Base-by-base conservation (phyloP, 2,113 vertebrate species). In the Nothocercus julius region DNA sequence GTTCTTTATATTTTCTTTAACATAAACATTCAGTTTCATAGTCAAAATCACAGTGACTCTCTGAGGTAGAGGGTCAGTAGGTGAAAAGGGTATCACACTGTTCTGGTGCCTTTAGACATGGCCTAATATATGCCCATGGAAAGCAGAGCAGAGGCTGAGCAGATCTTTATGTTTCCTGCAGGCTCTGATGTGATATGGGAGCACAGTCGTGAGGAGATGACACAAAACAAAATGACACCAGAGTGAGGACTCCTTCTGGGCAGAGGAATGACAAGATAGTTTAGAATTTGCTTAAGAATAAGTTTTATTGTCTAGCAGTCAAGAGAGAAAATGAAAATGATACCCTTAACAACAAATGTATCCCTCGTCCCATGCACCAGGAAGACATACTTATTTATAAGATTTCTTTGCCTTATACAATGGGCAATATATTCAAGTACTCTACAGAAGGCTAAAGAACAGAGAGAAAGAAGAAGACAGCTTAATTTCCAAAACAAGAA, bases 231-330 rank as follows among this genome's bases (percentile, higher is more conserved):
- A 40, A 34, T 0, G 3, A 11, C 14, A 66, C 28, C 0, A 1
- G 38, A 32, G 38, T 1, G 54, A 40, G 32, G 66, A 62, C 3
- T 9, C 8, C 3, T 8, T 11, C 24, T 8, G 19, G 30, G 13
- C 16, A 76, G 61, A 77, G 6, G 0, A 47, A n/a, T 83, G 40
- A 85, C 64, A 79, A 68, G 80, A 45, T 30, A 63, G 3, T 58
- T 49, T 82, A 34, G 0, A 1, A 82, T 92, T 94, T 97, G 83
- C 77, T 91, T 2, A 13, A 76, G 90, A 89, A 84, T 74, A 36
- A 54, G 10, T 69, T 97, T 97, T 97, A 97, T 97, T 97, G 78
- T 54, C 91, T 95, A 73, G 62, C 28, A 86, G 34, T 19, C 69
- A 69, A 69, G 78, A 92, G 53, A 62, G 78, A 47, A 93, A 85